Conservation (phyloP, 2,888 invertebrate genomes). For the Cyaniris semiargus region DNA sequence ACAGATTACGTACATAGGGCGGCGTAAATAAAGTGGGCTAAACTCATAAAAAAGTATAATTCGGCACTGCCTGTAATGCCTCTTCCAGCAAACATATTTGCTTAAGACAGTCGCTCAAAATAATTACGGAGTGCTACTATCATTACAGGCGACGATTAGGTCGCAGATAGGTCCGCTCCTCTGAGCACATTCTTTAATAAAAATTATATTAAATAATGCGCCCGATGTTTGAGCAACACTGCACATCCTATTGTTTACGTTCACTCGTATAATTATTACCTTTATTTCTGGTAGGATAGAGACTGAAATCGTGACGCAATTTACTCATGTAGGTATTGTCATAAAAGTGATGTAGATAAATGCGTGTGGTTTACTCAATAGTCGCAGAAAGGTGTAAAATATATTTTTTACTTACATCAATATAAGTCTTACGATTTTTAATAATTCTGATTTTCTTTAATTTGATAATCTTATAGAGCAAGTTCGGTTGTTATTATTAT, state of each 20-base stretch:
- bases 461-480: too few relatives aligned
- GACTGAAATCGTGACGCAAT: background rate
- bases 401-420: too few relatives aligned
- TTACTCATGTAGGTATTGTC: background rate
- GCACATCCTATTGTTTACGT: conserved; percentile 35
- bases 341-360: background rate
- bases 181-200: conserved; percentile 73
- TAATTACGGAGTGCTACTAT: conserved; percentile 74
- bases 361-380: background rate
- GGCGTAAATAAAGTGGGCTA: too few relatives aligned
- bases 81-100: conserved; percentile 47
- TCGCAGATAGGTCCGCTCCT: conserved; percentile 68
- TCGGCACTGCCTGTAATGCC: background rate
- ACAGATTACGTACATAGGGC: too few relatives aligned
- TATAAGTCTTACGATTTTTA: too few relatives aligned
- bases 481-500: too few relatives aligned
- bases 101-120: conserved; percentile 58
- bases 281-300: conserved; percentile 10
- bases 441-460: too few relatives aligned
- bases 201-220: conserved; percentile 74
- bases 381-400: background rate
- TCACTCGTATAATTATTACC: background rate
- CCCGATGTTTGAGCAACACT: conserved; percentile 49
- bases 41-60: too few relatives aligned
- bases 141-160: conserved; percentile 76